Evolutionary conservation across 1,140 invertebrate species (phyloP).

Genomic region (Pinna nobilis): DNA sequence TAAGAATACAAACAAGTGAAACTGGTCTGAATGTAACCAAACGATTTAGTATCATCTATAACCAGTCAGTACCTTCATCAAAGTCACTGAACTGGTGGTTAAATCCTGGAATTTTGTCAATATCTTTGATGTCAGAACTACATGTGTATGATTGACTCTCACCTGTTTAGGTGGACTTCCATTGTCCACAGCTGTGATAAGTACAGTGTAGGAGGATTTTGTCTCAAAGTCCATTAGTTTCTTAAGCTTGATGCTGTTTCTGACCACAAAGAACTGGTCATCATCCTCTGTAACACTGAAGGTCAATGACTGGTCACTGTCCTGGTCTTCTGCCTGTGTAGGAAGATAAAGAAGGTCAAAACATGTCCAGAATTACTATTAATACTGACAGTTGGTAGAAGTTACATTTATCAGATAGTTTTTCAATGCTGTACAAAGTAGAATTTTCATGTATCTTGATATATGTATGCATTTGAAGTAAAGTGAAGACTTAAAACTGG

Average conservation of each 20-base stretch:
- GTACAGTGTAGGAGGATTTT: constrained; percentile 24
- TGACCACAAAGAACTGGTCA: constrained; percentile 31
- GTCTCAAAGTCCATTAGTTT: constrained; percentile 46
- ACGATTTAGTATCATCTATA: too few species aligned
- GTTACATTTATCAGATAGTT: too few species aligned
- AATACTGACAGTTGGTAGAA: not conserved
- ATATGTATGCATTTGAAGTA: too few species aligned
- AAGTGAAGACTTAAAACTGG: too few species aligned
- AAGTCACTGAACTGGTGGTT: not conserved
- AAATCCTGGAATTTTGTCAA: not conserved
- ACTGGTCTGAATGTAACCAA: too few species aligned
- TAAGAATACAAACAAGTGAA: too few species aligned
- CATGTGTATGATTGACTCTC: constrained; percentile 18
- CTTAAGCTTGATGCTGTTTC: constrained; percentile 25
- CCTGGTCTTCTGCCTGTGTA: constrained; percentile 43
- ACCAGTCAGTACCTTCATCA: not conserved
- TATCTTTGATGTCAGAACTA: not conserved
- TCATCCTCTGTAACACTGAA: constrained; percentile 31
- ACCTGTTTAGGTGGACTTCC: constrained; percentile 42
- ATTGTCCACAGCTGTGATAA: constrained; percentile 40
- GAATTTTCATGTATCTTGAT: too few species aligned
- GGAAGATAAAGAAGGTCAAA: not conserved
- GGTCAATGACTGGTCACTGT: constrained; percentile 29
- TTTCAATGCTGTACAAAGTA: too few species aligned
- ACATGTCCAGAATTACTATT: not conserved